Evolutionary conservation across 2,888 invertebrate genomes (phyloP).

Genomic region (Sesamia inferens): DNA sequence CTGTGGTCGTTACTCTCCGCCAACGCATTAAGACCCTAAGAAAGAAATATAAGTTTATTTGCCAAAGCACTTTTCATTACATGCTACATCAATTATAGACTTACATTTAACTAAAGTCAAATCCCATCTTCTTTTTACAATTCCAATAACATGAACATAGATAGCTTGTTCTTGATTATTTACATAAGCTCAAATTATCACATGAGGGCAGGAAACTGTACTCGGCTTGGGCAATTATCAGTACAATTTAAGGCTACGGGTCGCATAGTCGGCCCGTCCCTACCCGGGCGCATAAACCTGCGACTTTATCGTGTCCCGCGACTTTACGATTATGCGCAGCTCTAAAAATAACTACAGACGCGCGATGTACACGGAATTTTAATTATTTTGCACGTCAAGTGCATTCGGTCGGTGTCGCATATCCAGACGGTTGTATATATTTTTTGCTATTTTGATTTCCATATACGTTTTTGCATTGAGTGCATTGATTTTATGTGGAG

Average conservation of each 20-base stretch:
- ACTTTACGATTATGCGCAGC: constrained; percentile 51
- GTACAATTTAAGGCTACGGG: constrained; percentile 63
- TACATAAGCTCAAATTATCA: constrained; percentile 53
- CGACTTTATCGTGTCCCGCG: constrained; percentile 56
- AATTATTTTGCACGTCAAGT: constrained; percentile 54
- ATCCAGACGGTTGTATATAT: not conserved
- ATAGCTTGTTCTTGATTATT: constrained; percentile 36
- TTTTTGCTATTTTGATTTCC: constrained; percentile 43
- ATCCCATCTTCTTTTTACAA: not conserved
- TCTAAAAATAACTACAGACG: constrained; percentile 49
- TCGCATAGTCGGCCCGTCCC: constrained; percentile 31
- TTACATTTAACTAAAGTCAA: not conserved
- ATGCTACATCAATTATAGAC: not conserved
- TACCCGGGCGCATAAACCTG: constrained; percentile 47
- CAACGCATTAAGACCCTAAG: too few relatives aligned
- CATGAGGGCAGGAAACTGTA: constrained; percentile 51
- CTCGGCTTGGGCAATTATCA: constrained; percentile 63
- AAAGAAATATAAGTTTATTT: not conserved
- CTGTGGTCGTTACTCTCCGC: too few relatives aligned
- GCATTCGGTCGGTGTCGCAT: constrained; percentile 41
- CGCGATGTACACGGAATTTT: constrained; percentile 50
- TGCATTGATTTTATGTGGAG: constrained; percentile 38
- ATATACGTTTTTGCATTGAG: constrained; percentile 40
- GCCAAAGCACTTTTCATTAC: not conserved
- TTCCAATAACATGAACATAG: constrained; percentile 39